Evolutionary conservation across 2,113 vertebrate genomes (phyloP).

Genomic region (Labeo catla): DNA sequence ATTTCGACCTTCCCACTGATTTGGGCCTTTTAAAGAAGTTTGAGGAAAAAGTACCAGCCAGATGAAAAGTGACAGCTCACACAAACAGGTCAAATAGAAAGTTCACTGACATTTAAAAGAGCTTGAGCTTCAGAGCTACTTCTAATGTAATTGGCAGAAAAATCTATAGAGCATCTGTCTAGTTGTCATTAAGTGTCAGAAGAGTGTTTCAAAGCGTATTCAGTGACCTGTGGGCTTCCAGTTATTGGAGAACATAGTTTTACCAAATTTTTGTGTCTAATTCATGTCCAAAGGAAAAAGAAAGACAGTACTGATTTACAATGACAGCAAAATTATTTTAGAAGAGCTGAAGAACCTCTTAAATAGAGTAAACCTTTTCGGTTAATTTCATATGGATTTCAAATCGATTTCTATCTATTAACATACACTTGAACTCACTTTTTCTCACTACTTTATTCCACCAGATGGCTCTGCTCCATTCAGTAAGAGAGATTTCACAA

Average conservation of each 20-base stretch:
- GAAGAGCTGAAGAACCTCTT: neutral
- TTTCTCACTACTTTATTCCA: neutral
- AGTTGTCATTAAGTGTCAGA: neutral
- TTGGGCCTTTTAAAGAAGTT: slow-evolving; percentile 22
- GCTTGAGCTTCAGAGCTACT: neutral
- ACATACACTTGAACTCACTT: neutral
- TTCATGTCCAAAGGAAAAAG: neutral
- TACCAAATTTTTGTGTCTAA: neutral
- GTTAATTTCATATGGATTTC: neutral
- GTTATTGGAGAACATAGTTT: neutral
- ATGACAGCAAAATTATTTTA: neutral
- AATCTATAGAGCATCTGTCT: neutral
- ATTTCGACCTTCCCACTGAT: neutral
- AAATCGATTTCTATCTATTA: neutral
- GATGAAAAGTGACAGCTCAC: slow-evolving; percentile 44
- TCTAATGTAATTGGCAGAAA: slow-evolving; percentile 13
- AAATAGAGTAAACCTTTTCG: neutral
- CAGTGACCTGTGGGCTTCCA: neutral
- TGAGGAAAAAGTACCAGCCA: neutral
- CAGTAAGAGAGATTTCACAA: neutral
- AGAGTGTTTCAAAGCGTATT: neutral
- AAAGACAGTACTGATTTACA: neutral
- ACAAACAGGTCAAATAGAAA: slow-evolving; percentile 15
- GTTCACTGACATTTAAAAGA: slow-evolving; percentile 42
- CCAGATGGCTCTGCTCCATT: neutral